Evolutionary conservation across 30 jellyfish, hydroid and myxozoan genomes (phyloP).

Genomic region (Aurelia coerulea): DNA sequence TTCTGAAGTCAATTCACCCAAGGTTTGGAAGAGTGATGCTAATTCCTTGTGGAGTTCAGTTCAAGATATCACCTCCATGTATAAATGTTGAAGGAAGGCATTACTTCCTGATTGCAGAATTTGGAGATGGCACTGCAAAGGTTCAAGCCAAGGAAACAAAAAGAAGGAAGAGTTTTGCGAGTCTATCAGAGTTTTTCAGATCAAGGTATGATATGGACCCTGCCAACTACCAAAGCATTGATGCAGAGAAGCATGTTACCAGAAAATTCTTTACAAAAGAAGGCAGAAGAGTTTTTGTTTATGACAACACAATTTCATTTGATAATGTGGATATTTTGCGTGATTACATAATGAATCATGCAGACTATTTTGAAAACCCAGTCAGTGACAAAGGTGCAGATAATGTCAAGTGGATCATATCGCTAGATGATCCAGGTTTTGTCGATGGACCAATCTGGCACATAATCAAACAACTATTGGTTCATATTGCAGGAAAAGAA

Average conservation of each 20-base stretch:
- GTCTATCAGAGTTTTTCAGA: slow-evolving; percentile 16
- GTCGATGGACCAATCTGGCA: slow-evolving; percentile 55
- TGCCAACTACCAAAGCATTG: neutral
- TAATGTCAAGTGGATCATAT: slow-evolving; percentile 70
- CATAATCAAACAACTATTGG: slow-evolving; percentile 33
- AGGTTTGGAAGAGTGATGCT: slow-evolving; percentile 59
- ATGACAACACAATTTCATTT: slow-evolving; percentile 56
- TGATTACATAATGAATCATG: slow-evolving; percentile 40
- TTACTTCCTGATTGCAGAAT: slow-evolving; percentile 50
- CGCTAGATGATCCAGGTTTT: slow-evolving; percentile 71
- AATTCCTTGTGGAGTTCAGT: slow-evolving; percentile 55
- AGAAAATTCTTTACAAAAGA: slow-evolving; percentile 34
- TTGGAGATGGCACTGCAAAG: slow-evolving; percentile 3
- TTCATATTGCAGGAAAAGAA: slow-evolving; percentile 43
- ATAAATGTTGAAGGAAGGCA: slow-evolving; percentile 56
- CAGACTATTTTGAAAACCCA: slow-evolving; percentile 61
- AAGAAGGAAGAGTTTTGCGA: neutral
- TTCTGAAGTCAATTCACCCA: slow-evolving; percentile 36
- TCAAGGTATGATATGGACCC: neutral
- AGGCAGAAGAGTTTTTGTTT: slow-evolving; percentile 33
- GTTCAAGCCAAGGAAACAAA: neutral
- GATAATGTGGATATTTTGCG: slow-evolving; percentile 19
- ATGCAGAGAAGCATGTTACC: slow-evolving; percentile 22
- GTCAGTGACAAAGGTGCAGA: slow-evolving; percentile 52
- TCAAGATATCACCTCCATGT: slow-evolving; percentile 65